Base-by-base conservation (phyloP, 2,888 invertebrate genomes). In the Dryomyza anilis region DNA sequence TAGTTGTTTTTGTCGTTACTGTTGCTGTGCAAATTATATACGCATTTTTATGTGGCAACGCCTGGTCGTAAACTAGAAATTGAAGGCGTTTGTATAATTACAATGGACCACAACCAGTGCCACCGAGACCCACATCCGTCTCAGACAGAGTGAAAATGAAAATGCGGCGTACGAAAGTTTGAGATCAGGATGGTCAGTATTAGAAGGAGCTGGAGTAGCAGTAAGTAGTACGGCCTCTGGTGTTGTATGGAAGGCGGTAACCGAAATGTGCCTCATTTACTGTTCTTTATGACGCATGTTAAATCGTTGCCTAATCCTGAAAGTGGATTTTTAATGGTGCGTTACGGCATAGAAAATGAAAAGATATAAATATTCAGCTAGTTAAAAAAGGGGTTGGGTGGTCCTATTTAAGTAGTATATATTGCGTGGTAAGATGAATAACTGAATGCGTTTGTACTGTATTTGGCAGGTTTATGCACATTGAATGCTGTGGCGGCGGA, bases 1-100 rank as follows among this genome's bases (percentile, higher is more conserved):
- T n/a, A n/a, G n/a, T n/a, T n/a, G n/a, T n/a, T n/a, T n/a, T n/a
- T n/a, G 33, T 45, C 53, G 19, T 60, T 57, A 25, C 63, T 71
- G 46, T 60, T 69, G 63, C 67, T 71, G 67, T 70, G 70, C 71
- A 72, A 75, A 75, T 73, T 56, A 55, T 33, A 33, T 36, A 48
- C 59, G 36, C 59, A 60, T 62, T 62, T 62, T 66, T 50, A 48
- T 57, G 25, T 39, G 48, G 36, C 50, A 36, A 12, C 14, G 48
- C 12, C 33, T 14, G 55, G 25, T 56, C 63, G 36, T 63, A 63
- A 63, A 63, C 53, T 56, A 63, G 63, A 46, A 63, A 63, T 63
- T 63, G 63, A 56, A 64, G 53, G 59, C 64, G 64, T 58, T 52
- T 43, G 53, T 59, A 33, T 63, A 58, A 64, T 64, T 64, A 52